Percentiles rank a stretch among this genome's conserved stretches.
These are phyloP conservation scores for Muntiacus reevesi DNA, from an alignment of 2,113 vertebrate species.

Conservation along the genomic window DNA sequence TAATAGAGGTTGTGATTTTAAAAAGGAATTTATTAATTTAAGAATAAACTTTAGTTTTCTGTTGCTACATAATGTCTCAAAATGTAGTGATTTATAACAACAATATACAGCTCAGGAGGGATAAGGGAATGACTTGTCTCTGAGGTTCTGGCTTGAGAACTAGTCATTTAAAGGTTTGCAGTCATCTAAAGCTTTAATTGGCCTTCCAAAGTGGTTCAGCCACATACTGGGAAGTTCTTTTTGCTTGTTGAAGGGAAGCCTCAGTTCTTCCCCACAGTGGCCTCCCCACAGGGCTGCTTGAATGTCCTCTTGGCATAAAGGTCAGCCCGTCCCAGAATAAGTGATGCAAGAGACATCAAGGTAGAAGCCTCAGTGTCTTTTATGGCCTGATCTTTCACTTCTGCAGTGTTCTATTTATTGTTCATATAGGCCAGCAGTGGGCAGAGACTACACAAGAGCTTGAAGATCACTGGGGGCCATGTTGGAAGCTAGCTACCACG, in stretches of 20 bases:
- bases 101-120: not conserved
- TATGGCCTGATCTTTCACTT: not conserved
- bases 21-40: not conserved
- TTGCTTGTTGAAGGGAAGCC: not conserved
- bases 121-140: not conserved
- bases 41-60: not conserved
- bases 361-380: not conserved
- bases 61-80: not conserved
- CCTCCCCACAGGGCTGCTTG: not conserved
- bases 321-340: not conserved
- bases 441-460: not conserved
- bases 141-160: not conserved
- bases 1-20: not conserved
- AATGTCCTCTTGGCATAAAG: not conserved
- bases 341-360: not conserved
- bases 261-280: not conserved
- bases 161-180: not conserved
- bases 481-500: not conserved
- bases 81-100: not conserved
- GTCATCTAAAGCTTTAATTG: not conserved
- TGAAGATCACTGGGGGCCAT: not conserved
- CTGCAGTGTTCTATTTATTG: not conserved
- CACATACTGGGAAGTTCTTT: not conserved
- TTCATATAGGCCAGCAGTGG: not conserved
- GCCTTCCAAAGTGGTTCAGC: not conserved